A percentile compares a stretch with the other conserved stretches of the same genome.
Evolutionary conservation across 2,113 vertebrate genomes (phyloP).

Genomic region (Scolopax mira): DNA sequence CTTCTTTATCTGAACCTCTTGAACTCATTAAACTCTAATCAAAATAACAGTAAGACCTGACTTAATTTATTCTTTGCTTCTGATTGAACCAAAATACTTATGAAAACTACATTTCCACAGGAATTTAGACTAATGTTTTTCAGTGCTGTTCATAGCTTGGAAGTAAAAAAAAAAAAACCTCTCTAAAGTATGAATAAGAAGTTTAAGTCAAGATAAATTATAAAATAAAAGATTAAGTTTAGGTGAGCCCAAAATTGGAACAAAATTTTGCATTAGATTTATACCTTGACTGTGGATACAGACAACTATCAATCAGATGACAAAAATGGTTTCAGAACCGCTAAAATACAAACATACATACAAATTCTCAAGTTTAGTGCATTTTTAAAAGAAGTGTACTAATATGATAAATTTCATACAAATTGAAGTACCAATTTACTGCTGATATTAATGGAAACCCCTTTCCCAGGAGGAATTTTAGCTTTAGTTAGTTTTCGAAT

Average conservation of each 20-base stretch:
- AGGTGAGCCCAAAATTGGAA: neutral
- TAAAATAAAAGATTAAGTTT: neutral
- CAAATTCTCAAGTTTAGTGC: neutral
- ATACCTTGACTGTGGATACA: neutral
- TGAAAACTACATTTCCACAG: neutral
- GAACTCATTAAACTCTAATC: neutral
- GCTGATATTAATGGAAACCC: neutral
- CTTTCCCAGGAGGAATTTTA: neutral
- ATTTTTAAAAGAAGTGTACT: neutral
- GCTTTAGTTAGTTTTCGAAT: neutral
- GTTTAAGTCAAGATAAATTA: neutral
- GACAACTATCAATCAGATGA: neutral
- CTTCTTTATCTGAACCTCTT: neutral
- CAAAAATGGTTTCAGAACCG: neutral
- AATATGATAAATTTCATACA: neutral
- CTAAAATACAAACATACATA: neutral
- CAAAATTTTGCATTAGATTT: neutral
- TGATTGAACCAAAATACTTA: neutral
- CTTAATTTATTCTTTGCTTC: neutral
- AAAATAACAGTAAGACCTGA: neutral
- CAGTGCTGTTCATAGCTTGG: neutral
- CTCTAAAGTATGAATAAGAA: neutral
- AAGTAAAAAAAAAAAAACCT: neutral
- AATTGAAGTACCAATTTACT: neutral
- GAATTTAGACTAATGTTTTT: neutral